Evolutionary conservation across 1,140 invertebrate species (phyloP), one percentile per base, ranked within the genome.

Genomic region (Neodiprion virginianus): DNA sequence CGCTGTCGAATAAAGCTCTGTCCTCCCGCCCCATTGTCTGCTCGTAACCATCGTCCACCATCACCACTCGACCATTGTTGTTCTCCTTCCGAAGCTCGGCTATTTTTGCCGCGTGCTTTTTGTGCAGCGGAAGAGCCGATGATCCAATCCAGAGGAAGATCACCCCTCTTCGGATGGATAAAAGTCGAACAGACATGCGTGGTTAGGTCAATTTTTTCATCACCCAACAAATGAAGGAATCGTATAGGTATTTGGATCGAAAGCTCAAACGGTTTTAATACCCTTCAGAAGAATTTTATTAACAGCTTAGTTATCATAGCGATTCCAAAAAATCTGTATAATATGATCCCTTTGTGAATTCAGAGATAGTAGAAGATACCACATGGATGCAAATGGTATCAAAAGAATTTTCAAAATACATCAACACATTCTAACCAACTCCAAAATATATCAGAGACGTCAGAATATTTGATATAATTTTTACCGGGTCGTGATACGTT

Each of bases 11-110:
- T 48, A 94, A 82, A 14, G 89, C 86, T 74, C 92, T 91, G 74
- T 95, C 93, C 0, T 90, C 88, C 1, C 88, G 86, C 1, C 90
- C 88, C 67, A 97, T 85, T 0, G 92, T 92, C 77, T 94, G 92
- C 83, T 97, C 96, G 79, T 96, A 94, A 12, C 96, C 96, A 86
- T 97, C 96, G 76, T 97, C 95, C 53, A 97, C 92, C 9, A 94
- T 90, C 47, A 96, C 91, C 3, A 91, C 87, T 1, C 81, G 77
- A 71, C 85, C 83, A 61, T 90, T 89, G 68, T 82, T 83, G 48
- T 85, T 85, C 5, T 85, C 80, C 67, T 86, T 86, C 12, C 79
- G 76, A 4, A 80, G 74, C 47, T 87, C 85, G 12, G 87, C 69
- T 8, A 88, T 79, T 79, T 75, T 87, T 71, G 77, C 76, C 0